Evolutionary conservation across 2,797 vertebrate genomes (phyloP), one percentile per base, ranked within the genome.

Genomic region (Hydrocynus forskahlii): DNA sequence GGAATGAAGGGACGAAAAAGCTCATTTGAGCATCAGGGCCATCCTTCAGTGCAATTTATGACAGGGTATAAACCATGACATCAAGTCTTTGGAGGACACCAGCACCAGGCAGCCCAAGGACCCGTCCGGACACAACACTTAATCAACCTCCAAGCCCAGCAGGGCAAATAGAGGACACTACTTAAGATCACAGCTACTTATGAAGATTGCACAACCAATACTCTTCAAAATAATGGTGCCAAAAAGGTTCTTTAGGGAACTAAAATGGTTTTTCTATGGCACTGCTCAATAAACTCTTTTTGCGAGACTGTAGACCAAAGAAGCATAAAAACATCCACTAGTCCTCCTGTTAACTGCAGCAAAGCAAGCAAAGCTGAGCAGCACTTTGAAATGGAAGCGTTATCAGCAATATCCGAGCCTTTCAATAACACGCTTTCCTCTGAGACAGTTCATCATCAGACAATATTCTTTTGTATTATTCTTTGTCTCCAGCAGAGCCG

Each of bases 41-140:
- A 87, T 85, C 76, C 83, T 81, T 77, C 84, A 87, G 76, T 67
- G 76, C 71, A 88, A 92, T 91, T 87, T 92, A 90, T 89, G 86
- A 88, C 50, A 60, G 64, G 55, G 80, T 88, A 87, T 90, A 85
- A 91, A 92, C 81, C 87, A 85, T 80, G 87, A 88, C 80, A 83
- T 84, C 63, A 88, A 87, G 76, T 80, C 87, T 86, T 85, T 89
- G 87, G 85, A 87, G 88, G 87, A 80, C 81, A 48, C 78, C 79
- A 69, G 80, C 81, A 59, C 77, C 79, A 69, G 79, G 66, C 83
- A 86, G 86, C 75, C 72, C 80, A 84, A 29, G 84, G 85, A 89
- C 80, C 81, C 72, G 75, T 75, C 52, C 78, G 72, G 80, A 78
- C 81, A 71, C 75, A 72, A 66, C 85, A 87, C 81, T 89, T 80